phyloP scores from a whole-genome alignment of 1,140 invertebrate genomes.

The Liolophura sinensis region DNA sequence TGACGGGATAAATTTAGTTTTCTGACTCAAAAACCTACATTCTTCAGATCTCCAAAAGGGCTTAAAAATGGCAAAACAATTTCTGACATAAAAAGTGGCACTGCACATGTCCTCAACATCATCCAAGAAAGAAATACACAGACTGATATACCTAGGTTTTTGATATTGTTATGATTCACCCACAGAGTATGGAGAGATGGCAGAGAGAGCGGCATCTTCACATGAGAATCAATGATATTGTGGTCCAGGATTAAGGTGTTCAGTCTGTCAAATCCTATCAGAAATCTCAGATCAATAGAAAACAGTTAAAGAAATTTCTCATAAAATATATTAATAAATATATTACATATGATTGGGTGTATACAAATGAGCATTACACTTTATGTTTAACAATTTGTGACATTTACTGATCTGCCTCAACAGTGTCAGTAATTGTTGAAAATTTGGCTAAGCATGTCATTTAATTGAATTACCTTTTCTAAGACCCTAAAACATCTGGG shows the following conservation, averaged over 20 bases:
- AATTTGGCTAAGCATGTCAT: background rate
- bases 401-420: background rate
- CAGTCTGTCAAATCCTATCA: slow-evolving; percentile 70
- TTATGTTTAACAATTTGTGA: background rate
- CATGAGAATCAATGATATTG: slow-evolving; percentile 69
- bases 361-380: background rate
- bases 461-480: slow-evolving; percentile 1
- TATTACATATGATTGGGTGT: background rate
- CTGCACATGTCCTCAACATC: too few relatives aligned
- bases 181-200: slow-evolving; percentile 73
- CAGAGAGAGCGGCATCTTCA: slow-evolving; percentile 67
- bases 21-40: too few relatives aligned
- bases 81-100: too few relatives aligned
- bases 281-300: slow-evolving; percentile 66
- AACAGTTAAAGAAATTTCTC: slow-evolving; percentile 22
- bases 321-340: slow-evolving; percentile 1
- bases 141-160: slow-evolving; percentile 60
- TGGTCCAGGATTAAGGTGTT: slow-evolving; percentile 75
- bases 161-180: slow-evolving; percentile 77
- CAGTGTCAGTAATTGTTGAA: background rate
- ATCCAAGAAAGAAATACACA: too few relatives aligned
- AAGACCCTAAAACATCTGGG: too few relatives aligned
- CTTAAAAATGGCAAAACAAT: too few relatives aligned
- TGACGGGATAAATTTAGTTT: too few relatives aligned
- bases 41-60: too few relatives aligned